Conservation (phyloP, 2,797 vertebrate species). For the Sebastes nivosus region DNA sequence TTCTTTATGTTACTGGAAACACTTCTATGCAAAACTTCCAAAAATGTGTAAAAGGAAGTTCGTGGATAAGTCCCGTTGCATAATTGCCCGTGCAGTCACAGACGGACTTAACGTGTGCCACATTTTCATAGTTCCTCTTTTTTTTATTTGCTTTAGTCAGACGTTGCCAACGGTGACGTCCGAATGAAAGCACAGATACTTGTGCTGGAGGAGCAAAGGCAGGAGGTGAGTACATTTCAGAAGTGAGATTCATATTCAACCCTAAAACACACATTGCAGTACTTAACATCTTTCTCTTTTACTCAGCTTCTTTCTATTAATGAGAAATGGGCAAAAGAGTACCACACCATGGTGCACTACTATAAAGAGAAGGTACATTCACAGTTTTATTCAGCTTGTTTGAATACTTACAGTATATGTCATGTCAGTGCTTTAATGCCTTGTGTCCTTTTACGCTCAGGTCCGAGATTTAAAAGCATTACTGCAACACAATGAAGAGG, state of each 20-base stretch:
- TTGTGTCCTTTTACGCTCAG: conserved; percentile 46
- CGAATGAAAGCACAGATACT: conserved; percentile 69
- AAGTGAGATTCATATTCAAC: background rate
- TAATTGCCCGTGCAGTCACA: background rate
- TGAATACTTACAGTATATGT: background rate
- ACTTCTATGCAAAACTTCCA: conserved; percentile 59
- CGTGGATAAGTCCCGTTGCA: background rate
- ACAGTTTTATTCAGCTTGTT: background rate
- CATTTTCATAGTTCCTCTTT: conserved; percentile 42
- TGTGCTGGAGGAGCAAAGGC: conserved; percentile 82
- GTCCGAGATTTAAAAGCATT: conserved; percentile 72
- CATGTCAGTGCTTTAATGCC: background rate
- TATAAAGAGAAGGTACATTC: conserved; percentile 84
- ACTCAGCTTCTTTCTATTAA: conserved; percentile 89
- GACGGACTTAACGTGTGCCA: background rate
- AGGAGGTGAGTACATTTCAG: conserved; percentile 78
- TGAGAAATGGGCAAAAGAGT: conserved; percentile 88
- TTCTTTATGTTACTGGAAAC: conserved; percentile 58
- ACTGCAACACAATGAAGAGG: conserved; percentile 28
- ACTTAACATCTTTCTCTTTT: conserved; percentile 41
- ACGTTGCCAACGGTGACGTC: background rate
- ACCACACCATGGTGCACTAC: conserved; percentile 80
- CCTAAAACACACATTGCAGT: background rate
- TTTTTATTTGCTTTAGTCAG: conserved; percentile 26
- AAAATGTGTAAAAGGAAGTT: conserved; percentile 69